Evolutionary conservation across 2,888 invertebrate species (phyloP).

Genomic region (Acleris emargana): DNA sequence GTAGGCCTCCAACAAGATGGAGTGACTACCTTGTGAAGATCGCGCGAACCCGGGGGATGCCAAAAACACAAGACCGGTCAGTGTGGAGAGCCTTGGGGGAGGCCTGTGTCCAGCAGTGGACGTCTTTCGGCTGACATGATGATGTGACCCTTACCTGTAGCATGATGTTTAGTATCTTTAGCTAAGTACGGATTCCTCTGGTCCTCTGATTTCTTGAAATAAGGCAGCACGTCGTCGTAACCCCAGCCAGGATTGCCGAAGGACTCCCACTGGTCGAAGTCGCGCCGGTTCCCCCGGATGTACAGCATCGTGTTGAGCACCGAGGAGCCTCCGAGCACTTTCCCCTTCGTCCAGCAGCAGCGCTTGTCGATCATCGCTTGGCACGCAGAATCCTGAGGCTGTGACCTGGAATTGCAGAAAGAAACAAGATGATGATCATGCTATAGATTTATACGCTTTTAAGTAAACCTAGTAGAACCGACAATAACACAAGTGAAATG

Average conservation of each 20-base stretch:
- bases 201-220: conserved; percentile 94
- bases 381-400: conserved; percentile 92
- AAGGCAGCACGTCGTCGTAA: conserved; percentile 90
- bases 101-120: no score
- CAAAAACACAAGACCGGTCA: no score
- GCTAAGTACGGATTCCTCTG: conserved; percentile 95
- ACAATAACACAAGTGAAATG: no score
- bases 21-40: no score
- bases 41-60: no score
- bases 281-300: conserved; percentile 92
- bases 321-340: conserved; percentile 93
- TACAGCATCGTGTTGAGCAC: conserved; percentile 96
- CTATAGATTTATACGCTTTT: no score
- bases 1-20: no score
- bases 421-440: not conserved
- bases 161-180: conserved; percentile 87
- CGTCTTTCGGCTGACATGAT: no score
- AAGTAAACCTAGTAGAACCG: no score
- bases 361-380: conserved; percentile 93
- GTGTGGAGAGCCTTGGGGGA: no score
- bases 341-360: conserved; percentile 95
- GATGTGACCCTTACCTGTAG: conserved; percentile 85
- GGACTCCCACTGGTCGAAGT: conserved; percentile 94
- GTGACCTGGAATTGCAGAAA: conserved; percentile 84
- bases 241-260: conserved; percentile 95